Evolutionary conservation across 2,797 vertebrate species (phyloP).

Genomic region (Chaetodon trifasciatus): DNA sequence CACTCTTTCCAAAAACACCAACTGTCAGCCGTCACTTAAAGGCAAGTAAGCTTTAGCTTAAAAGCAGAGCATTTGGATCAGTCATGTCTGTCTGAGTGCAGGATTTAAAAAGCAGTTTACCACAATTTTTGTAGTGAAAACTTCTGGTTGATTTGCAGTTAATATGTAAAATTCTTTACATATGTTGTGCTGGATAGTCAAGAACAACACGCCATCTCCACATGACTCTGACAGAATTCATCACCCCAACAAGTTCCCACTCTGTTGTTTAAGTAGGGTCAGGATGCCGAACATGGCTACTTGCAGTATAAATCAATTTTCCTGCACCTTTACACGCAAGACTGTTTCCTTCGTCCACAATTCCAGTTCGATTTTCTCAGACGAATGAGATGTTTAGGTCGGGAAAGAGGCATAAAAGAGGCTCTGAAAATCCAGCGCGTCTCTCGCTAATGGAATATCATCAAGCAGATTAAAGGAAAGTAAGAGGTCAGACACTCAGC

Average conservation of each 20-base stretch:
- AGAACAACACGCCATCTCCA: background rate
- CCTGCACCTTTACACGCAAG: background rate
- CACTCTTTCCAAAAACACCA: background rate
- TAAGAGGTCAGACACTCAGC: constrained; percentile 50
- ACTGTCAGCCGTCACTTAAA: background rate
- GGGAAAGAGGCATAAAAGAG: constrained; percentile 30
- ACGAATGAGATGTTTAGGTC: constrained; percentile 28
- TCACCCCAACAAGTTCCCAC: background rate
- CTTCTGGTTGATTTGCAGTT: background rate
- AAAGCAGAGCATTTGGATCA: background rate
- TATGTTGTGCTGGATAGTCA: background rate
- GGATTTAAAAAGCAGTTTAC: constrained; percentile 9
- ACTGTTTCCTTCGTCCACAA: background rate
- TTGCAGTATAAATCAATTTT: constrained; percentile 15
- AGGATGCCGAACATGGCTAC: constrained; percentile 5
- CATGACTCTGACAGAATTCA: constrained; percentile 1
- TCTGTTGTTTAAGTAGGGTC: constrained; percentile 11
- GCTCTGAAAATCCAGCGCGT: constrained; percentile 22
- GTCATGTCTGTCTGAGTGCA: background rate
- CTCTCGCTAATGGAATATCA: constrained; percentile 57
- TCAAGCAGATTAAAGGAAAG: constrained; percentile 62
- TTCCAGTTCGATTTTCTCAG: background rate
- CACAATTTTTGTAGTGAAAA: constrained; percentile 5
- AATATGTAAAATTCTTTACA: background rate
- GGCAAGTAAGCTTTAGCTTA: background rate